A percentile compares a stretch with the other conserved stretches of the same genome.
Evolutionary conservation across 2,113 vertebrate species (phyloP).

Genomic region (Percina caprodes): DNA sequence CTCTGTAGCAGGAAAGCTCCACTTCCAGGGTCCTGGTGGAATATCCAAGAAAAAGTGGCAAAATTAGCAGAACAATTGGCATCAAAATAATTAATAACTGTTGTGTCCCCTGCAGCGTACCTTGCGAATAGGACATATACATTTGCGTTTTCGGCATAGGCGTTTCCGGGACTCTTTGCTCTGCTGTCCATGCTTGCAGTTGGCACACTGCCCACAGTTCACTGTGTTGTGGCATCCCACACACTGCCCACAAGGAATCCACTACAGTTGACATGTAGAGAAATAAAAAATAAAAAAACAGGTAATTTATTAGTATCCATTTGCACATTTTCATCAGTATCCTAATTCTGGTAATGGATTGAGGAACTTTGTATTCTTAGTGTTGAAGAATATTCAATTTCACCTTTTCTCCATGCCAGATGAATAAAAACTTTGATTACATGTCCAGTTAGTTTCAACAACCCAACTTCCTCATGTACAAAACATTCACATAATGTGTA

Average conservation of each 20-base stretch:
- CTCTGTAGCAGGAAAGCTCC: slow-evolving; percentile 15
- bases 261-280: slow-evolving; percentile 73
- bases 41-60: not conserved
- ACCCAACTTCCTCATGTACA: not conserved
- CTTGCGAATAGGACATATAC: slow-evolving; percentile 83
- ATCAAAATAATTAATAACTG: not conserved
- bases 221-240: slow-evolving; percentile 85
- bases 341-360: not conserved
- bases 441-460: not conserved
- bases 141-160: slow-evolving; percentile 81
- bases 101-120: slow-evolving; percentile 33
- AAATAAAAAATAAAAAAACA: not conserved
- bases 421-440: not conserved
- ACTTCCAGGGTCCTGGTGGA: slow-evolving; percentile 46
- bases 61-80: not conserved
- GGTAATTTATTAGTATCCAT: not conserved
- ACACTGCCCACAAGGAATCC: slow-evolving; percentile 89
- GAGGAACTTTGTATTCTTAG: not conserved
- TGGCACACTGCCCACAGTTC: slow-evolving; percentile 88
- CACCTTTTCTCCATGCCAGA: not conserved
- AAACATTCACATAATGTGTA: not conserved
- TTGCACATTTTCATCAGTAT: not conserved
- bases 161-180: slow-evolving; percentile 74
- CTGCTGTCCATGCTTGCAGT: slow-evolving; percentile 81
- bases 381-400: not conserved